Evolutionary conservation across 2,888 invertebrate species (phyloP).

Genomic region (Sclerodermus sp.): DNA sequence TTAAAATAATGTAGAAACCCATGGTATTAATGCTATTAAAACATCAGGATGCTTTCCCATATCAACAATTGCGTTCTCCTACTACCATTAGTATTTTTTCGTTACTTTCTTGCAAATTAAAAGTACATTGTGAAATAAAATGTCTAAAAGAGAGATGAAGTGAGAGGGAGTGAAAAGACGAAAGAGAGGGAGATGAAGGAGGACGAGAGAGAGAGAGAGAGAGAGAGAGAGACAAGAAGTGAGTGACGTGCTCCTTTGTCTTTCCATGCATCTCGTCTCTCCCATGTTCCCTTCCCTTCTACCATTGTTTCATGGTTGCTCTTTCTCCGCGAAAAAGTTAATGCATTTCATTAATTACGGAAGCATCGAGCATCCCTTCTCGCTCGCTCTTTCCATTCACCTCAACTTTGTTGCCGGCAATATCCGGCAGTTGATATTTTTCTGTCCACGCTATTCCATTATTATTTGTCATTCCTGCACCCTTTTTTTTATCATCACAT

Average conservation of each 20-base stretch:
- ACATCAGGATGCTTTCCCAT: no score
- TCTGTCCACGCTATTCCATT: constrained; percentile 33
- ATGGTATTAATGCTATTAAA: no score
- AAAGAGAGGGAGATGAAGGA: not conserved
- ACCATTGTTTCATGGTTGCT: not conserved
- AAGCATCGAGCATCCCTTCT: constrained; percentile 18
- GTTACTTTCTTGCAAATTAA: no score
- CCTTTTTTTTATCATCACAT: not conserved
- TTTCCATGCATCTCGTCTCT: constrained; percentile 8
- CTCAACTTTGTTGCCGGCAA: not conserved
- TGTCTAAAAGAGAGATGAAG: no score
- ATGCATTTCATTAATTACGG: constrained; percentile 49
- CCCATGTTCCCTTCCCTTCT: not conserved
- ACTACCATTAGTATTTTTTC: no score
- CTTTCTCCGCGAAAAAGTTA: constrained; percentile 28
- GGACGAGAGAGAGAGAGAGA: constrained; percentile 2
- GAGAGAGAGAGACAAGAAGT: constrained; percentile 2
- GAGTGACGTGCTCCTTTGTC: constrained; percentile 9
- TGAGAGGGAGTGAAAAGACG: not conserved
- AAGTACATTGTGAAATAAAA: no score
- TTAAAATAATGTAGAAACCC: no score
- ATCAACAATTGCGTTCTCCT: no score
- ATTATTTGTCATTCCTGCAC: constrained; percentile 44
- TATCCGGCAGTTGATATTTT: constrained; percentile 27
- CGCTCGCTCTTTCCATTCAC: not conserved